phyloP scores from a whole-genome alignment of 2,113 vertebrate genomes.

The Varanus komodoensis region DNA sequence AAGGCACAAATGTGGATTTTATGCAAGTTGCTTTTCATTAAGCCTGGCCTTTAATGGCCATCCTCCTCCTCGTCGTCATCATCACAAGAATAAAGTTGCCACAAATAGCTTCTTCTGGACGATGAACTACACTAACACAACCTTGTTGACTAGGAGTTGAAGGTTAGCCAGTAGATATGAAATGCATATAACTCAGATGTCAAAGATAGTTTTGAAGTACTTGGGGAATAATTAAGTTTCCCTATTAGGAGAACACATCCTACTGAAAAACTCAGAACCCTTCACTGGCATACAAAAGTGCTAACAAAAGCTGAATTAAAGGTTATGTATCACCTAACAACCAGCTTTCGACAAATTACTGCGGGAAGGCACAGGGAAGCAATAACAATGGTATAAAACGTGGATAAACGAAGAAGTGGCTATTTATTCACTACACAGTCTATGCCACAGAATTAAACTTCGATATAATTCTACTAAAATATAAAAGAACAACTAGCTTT shows the following conservation, averaged over 20 bases:
- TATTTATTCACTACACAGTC: conserved; percentile 32
- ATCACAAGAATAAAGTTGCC: conserved; percentile 45
- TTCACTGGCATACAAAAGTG: conserved; percentile 87
- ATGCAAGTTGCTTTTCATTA: neutral
- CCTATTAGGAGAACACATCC: conserved; percentile 58
- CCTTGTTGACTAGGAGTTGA: conserved; percentile 60
- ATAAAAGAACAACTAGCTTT: neutral
- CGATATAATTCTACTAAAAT: neutral
- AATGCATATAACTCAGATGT: conserved; percentile 64
- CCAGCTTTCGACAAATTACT: conserved; percentile 85
- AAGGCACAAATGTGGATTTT: neutral
- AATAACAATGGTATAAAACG: conserved; percentile 51
- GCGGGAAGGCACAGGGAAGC: conserved; percentile 71
- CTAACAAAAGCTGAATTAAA: conserved; percentile 94
- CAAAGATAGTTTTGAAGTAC: conserved; percentile 59
- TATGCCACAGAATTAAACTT: conserved; percentile 20
- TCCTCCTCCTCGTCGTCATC: neutral
- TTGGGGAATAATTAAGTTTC: conserved; percentile 74
- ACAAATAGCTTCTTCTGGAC: conserved; percentile 2
- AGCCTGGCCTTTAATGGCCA: conserved; percentile 26
- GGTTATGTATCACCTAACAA: conserved; percentile 87
- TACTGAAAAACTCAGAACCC: conserved; percentile 75
- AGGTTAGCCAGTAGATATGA: conserved; percentile 52
- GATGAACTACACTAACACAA: conserved; percentile 26
- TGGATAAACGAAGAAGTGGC: conserved; percentile 57